Evolutionary conservation across 2,113 vertebrate genomes (phyloP), one percentile per base, ranked within the genome.

Genomic region (Ptilonorhynchus violaceus): DNA sequence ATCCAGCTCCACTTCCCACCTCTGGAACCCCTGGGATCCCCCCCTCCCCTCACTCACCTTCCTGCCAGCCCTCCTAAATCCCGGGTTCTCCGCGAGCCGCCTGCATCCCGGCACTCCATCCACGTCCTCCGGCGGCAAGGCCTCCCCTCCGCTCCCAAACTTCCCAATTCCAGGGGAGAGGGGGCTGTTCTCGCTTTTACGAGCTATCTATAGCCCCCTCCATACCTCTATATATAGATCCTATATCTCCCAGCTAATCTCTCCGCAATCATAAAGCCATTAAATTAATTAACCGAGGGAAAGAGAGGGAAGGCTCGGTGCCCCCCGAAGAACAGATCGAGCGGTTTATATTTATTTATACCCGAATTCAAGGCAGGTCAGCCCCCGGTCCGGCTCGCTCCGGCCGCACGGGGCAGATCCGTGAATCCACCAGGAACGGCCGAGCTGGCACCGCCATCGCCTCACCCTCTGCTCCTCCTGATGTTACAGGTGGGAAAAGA

Each of bases 231-330:
- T 70, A 78, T 93, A 94, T 95, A 97, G 96, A 89, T 73, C 21
- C 63, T 77, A 62, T 55, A 87, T 89, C 95, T 96, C 82, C 78
- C 27, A 50, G 75, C 92, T 96, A 93, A 97, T 96, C 94, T 89
- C 91, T 91, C 88, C 23, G 92, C 95, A 96, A 97, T 97, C 94
- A 96, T 42, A 93, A 95, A 96, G 35, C 93, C 96, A 97, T 97
- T 97, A 97, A 95, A 97, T 97, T 96, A 97, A 97, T 97, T 97
- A 97, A 86, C 68, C 53, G 30, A 73, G 94, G 89, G 94, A 88
- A 85, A 53, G 82, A 52, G 86, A 92, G 80, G 92, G 42, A 53
- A 75, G 81, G 83, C 68, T 58, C 76, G 63, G 52, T 75, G 60
- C 60, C 92, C 80, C 93, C 76, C 17, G 8, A 92, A 80, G 94